phyloP scores from a whole-genome alignment of 2,113 vertebrate genomes.

The Lampris megalopsis region DNA sequence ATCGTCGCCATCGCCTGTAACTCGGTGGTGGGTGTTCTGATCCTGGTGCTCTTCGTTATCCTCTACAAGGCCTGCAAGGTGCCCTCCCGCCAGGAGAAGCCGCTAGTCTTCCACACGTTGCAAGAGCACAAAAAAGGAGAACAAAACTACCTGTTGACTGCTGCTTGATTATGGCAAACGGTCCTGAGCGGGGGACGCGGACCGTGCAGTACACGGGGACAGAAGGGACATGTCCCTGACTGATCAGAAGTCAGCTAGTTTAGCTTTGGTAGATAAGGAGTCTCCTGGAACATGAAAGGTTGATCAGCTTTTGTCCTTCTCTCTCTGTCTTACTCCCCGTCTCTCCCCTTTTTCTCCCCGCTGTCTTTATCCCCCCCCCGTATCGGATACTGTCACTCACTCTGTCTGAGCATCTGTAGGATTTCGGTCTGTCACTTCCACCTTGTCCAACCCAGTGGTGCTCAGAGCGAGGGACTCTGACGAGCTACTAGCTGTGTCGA shows the following conservation, averaged over 20 bases:
- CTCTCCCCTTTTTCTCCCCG: background rate
- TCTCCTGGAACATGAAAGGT: no score
- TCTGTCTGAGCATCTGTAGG: no score
- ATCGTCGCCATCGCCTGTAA: conserved; percentile 83
- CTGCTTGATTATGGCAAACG: conserved; percentile 43
- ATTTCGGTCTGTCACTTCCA: conserved; percentile 2
- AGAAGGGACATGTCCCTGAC: background rate
- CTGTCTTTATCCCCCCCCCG: background rate
- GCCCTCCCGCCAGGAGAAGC: conserved; percentile 76
- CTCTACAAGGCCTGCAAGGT: conserved; percentile 85
- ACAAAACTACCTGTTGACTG: conserved; percentile 78
- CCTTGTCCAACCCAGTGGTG: conserved; percentile 16
- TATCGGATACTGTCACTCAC: no score
- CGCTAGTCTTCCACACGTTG: conserved; percentile 39
- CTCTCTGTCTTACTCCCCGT: background rate
- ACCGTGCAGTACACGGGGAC: background rate
- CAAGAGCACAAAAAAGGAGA: conserved; percentile 59
- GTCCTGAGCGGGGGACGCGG: background rate
- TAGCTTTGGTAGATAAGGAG: no score
- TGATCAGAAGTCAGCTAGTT: background rate
- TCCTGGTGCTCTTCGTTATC: conserved; percentile 81
- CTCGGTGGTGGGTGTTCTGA: conserved; percentile 77
- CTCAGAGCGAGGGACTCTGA: conserved; percentile 34
- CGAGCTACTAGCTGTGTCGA: conserved; percentile 39
- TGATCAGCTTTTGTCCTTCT: conserved; percentile 3